Percentiles rank a stretch among this genome's conserved stretches.
phyloP scores from a whole-genome alignment of 2,888 invertebrate species.

The Nudaria mundana region DNA sequence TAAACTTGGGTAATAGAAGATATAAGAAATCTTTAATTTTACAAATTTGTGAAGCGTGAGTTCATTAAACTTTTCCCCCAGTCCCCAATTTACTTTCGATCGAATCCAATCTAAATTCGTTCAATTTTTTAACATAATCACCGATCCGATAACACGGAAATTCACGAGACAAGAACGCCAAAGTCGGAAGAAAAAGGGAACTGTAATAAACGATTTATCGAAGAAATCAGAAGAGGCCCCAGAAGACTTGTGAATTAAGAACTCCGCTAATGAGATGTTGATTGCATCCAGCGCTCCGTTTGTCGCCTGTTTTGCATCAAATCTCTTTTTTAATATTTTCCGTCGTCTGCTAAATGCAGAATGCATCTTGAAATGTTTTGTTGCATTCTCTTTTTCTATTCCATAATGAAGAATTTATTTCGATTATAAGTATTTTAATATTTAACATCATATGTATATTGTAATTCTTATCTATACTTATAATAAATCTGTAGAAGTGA shows the following conservation, averaged over 20 bases:
- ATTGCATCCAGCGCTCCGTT: constrained; percentile 68
- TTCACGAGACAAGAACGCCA: constrained; percentile 47
- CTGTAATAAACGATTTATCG: constrained; percentile 71
- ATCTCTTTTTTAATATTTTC: constrained; percentile 47
- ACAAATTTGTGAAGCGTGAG: constrained; percentile 40
- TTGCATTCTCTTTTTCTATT: constrained; percentile 31
- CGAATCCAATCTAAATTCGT: constrained; percentile 53
- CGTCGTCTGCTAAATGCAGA: constrained; percentile 56
- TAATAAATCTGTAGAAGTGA: too few species aligned
- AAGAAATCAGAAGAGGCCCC: constrained; percentile 59
- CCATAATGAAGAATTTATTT: constrained; percentile 30
- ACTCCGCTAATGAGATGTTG: constrained; percentile 76
- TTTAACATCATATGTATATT: constrained; percentile 39
- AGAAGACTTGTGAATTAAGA: constrained; percentile 66
- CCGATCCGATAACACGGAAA: constrained; percentile 55
- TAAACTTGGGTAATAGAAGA: too few species aligned
- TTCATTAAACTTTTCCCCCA: constrained; percentile 58
- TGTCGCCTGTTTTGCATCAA: constrained; percentile 61
- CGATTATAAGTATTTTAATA: constrained; percentile 43
- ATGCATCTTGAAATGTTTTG: constrained; percentile 56
- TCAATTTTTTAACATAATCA: constrained; percentile 64
- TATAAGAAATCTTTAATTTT: constrained; percentile 34
- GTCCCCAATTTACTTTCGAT: constrained; percentile 55
- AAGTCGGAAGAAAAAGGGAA: constrained; percentile 41
- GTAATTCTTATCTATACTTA: too few species aligned